Base-by-base conservation (phyloP, 1,140 invertebrate species). In the Nasonia vitripennis region DNA sequence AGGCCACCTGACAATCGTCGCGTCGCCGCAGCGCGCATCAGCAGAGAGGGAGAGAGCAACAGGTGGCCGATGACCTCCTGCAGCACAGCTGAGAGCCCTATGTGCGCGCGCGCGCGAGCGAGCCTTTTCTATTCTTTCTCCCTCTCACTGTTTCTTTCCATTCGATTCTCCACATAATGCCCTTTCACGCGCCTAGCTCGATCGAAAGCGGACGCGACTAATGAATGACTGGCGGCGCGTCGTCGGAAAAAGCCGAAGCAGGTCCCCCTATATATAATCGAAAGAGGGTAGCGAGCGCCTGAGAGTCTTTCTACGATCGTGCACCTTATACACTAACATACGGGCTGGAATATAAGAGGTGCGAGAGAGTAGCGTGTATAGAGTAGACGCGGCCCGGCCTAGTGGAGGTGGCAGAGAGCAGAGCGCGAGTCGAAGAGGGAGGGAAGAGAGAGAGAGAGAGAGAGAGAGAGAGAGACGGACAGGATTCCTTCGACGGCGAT, bases 61-160 rank as follows among this genome's bases (percentile, higher is more conserved):
- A 88, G 86, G 87, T 88, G 88, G 88, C 83, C 88, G 88, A 88
- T 87, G 88, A 88, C 88, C 88, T 73, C 87, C n/a, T 51, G 17
- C 73, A 31, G 34, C n/a, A 9, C 79, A 81, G 51, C 45, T 48
- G 55, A 62, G 55, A 62, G 55, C 20, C 20, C 45, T 14, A 62
- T 27, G 55, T 37, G 6, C 27, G 10, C 11, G 14, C 73, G 48
- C 77, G 77, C 67, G 81, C 73, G 23, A 34, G 41, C 4, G 75
- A 51, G 23, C 37, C 37, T 83, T 77, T 70, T 62, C 20, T 62
- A 5, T 62, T n/a, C 55, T n/a, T n/a, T n/a, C n/a, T n/a, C n/a
- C n/a, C n/a, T 20, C 17, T 4, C 10, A 17, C 51, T 17, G 17
- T 55, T 2, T 55, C 51, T 45, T 45, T 45, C 41, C 41, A 45